Conservation (phyloP, 2,888 invertebrate genomes). For the Daptonema setosum region DNA sequence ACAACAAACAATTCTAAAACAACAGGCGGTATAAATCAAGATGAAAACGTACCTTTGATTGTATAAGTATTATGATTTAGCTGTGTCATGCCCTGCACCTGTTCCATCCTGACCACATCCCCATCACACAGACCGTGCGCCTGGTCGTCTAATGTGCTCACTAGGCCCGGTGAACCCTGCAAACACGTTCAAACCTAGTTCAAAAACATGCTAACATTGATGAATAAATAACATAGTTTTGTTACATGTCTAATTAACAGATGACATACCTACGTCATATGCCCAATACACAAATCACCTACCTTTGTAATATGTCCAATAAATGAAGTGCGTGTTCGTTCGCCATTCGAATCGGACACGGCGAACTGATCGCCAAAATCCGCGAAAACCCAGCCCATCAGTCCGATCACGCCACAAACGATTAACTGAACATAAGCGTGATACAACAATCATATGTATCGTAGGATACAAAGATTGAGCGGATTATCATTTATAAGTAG, state of each 20-base stretch:
- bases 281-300: no score
- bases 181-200: not conserved
- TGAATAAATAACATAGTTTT: no score
- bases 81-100: not conserved
- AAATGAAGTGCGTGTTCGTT: not conserved
- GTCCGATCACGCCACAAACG: not conserved
- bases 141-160: not conserved
- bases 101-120: not conserved
- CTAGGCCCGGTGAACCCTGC: not conserved
- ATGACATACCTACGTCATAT: no score
- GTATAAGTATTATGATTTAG: not conserved
- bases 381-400: not conserved
- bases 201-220: not conserved
- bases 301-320: not conserved
- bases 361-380: conserved; percentile 22
- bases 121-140: not conserved
- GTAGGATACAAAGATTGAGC: no score
- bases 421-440: not conserved
- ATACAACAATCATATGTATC: no score
- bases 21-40: not conserved
- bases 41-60: not conserved
- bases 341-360: conserved; percentile 16
- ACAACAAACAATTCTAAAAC: not conserved
- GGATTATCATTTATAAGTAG: no score
- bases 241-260: no score